Evolutionary conservation across 2,888 invertebrate species (phyloP).

Genomic region (Plagodis pulveraria): DNA sequence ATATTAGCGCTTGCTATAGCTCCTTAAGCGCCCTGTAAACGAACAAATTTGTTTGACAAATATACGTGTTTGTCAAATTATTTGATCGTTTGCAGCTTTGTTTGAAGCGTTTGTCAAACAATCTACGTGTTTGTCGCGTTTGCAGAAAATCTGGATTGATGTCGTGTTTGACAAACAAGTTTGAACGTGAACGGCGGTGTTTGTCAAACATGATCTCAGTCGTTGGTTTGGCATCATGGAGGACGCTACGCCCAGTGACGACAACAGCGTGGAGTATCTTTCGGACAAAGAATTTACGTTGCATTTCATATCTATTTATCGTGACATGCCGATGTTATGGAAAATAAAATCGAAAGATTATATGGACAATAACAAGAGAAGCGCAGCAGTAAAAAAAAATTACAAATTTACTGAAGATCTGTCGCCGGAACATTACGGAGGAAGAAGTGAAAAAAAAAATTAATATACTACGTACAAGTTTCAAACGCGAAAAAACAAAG

Average conservation of each 20-base stretch:
- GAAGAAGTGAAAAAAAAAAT: conserved; percentile 21
- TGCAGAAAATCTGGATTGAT: conserved; percentile 26
- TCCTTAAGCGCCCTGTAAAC: conserved; percentile 5
- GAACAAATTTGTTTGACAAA: conserved; percentile 16
- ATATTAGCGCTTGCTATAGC: too few relatives aligned
- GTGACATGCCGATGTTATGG: conserved; percentile 30
- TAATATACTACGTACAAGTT: conserved; percentile 19
- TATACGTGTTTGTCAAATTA: conserved; percentile 21
- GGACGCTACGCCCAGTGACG: conserved; percentile 28
- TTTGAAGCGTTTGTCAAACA: conserved; percentile 27
- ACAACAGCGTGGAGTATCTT: conserved; percentile 11
- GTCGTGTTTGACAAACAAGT: conserved; percentile 26
- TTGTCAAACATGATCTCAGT: conserved; percentile 26
- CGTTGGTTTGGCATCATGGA: conserved; percentile 23
- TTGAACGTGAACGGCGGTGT: conserved; percentile 26
- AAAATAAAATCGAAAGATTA: conserved; percentile 28
- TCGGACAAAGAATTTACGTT: conserved; percentile 24
- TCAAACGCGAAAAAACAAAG: conserved; percentile 27
- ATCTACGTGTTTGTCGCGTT: conserved; percentile 30
- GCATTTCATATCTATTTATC: conserved; percentile 30
- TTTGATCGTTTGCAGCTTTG: conserved; percentile 29
- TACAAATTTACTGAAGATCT: conserved; percentile 29
- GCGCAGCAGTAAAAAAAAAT: conserved; percentile 27
- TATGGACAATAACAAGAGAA: conserved; percentile 29
- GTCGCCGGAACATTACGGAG: conserved; percentile 19